Conservation (phyloP, 1,140 invertebrate species). For the Lepidurus apus region DNA sequence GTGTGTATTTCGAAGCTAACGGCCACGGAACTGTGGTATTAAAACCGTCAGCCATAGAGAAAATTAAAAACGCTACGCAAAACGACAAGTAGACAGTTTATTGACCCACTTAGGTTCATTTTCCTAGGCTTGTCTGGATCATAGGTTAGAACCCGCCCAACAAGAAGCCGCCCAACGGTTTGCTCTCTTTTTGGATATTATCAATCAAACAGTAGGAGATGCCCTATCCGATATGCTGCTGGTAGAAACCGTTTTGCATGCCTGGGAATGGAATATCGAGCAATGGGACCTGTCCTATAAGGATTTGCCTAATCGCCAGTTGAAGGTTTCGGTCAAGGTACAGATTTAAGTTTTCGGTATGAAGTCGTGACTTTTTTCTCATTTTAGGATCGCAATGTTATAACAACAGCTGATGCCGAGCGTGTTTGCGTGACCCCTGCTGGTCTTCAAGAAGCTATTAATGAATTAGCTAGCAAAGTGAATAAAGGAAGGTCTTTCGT, state of each 20-base stretch:
- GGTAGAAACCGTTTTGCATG: slow-evolving; percentile 82
- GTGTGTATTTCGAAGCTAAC: slow-evolving; percentile 99
- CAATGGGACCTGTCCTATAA: slow-evolving; percentile 76
- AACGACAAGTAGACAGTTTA: slow-evolving; percentile 39
- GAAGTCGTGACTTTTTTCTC: neutral
- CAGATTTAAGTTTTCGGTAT: neutral
- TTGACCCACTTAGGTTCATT: neutral
- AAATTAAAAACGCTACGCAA: slow-evolving; percentile 49
- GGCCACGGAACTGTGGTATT: slow-evolving; percentile 94
- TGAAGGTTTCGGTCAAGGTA: slow-evolving; percentile 78
- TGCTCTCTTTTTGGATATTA: slow-evolving; percentile 67
- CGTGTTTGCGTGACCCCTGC: slow-evolving; percentile 66
- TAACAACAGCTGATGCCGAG: slow-evolving; percentile 82
- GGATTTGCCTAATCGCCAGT: slow-evolving; percentile 80
- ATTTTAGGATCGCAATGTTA: slow-evolving; percentile 64
- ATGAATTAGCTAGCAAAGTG: slow-evolving; percentile 63
- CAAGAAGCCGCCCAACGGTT: slow-evolving; percentile 56
- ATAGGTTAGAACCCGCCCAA: slow-evolving; percentile 45
- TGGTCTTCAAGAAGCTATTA: slow-evolving; percentile 76
- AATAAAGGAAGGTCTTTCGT: slow-evolving; percentile 77
- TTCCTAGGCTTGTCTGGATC: neutral
- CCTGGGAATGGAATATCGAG: slow-evolving; percentile 66
- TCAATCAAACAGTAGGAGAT: slow-evolving; percentile 95
- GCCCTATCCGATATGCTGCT: slow-evolving; percentile 92
- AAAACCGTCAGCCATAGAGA: slow-evolving; percentile 53